Evolutionary conservation across 2,888 invertebrate species (phyloP), one percentile per base, ranked within the genome.

Genomic region (Petrophora chlorosata): DNA sequence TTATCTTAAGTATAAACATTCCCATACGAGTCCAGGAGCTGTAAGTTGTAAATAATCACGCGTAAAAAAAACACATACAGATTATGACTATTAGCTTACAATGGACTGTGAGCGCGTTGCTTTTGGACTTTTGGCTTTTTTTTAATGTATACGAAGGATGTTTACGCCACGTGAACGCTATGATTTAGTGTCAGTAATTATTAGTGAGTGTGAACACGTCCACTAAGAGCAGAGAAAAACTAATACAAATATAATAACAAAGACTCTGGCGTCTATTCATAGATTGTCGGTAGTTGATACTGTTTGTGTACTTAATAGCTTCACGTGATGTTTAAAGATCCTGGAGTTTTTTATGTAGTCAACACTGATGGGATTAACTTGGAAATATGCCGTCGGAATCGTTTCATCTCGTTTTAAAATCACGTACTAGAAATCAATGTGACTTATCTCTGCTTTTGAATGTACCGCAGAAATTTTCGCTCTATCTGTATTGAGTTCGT

Each of bases 151-250:
- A 71, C 76, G 72, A 78, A 86, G 88, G 88, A 87, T 86, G 88
- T 88, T 89, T 89, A 87, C 75, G 73, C 76, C 79, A 82, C 78
- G 84, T 85, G 80, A 73, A 80, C 82, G 77, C 76, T 83, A 84
- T 88, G 87, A 88, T 86, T 85, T 85, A 85, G 82, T 85, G 85
- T 79, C 77, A 84, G 85, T 86, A 84, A 88, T 88, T 85, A 84
- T 79, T 72, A 83, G 81, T 77, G 82, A 87, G 88, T 85, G 88
- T 87, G 86, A 88, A 87, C 82, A 77, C 76, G 82, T 79, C 75
- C 78, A 85, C 85, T 85, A 85, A 82, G 79, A 73, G 79, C 76
- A 70, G 75, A 80, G 79, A 82, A 80, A 79, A 50, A 77, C 79
- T 81, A 79, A 76, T 75, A 82, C 78, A 79, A 86, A 85, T 85